These are phyloP conservation scores for Lymantria dispar DNA, from an alignment of 2,888 invertebrate genomes.

Conservation along the genomic window DNA sequence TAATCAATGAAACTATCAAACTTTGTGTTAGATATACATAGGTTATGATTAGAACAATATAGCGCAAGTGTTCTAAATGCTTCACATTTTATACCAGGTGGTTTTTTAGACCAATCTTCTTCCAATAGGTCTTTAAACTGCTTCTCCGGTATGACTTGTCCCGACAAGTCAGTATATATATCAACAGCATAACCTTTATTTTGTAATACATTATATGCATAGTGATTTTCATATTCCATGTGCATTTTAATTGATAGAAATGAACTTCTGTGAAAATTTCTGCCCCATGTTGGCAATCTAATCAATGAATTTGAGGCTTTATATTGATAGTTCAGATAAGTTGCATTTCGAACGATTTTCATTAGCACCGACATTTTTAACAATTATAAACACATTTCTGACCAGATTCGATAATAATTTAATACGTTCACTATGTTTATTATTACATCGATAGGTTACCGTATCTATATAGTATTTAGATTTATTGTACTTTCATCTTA, in stretches of 20 bases:
- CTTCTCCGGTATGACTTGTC: constrained; percentile 30
- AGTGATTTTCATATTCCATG: constrained; percentile 66
- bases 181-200: constrained; percentile 55
- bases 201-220: constrained; percentile 65
- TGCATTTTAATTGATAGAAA: constrained; percentile 52
- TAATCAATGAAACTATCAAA: constrained; percentile 67
- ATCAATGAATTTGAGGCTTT: constrained; percentile 14
- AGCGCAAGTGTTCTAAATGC: constrained; percentile 53
- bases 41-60: constrained; percentile 53
- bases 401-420: no score
- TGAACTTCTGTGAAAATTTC: constrained; percentile 40
- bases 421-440: no score
- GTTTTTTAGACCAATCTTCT: constrained; percentile 50
- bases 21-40: constrained; percentile 58
- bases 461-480: no score
- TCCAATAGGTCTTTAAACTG: constrained; percentile 43
- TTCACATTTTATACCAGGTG: constrained; percentile 48
- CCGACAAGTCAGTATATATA: constrained; percentile 25
- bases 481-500: no score
- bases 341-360: constrained; percentile 30
- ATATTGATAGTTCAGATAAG: constrained; percentile 15
- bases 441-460: no score
- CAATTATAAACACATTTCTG: neutral
- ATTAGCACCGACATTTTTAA: neutral
- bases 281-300: constrained; percentile 24